Evolutionary conservation across 2,113 vertebrate genomes (phyloP).

Genomic region (Heteronetta atricapilla): DNA sequence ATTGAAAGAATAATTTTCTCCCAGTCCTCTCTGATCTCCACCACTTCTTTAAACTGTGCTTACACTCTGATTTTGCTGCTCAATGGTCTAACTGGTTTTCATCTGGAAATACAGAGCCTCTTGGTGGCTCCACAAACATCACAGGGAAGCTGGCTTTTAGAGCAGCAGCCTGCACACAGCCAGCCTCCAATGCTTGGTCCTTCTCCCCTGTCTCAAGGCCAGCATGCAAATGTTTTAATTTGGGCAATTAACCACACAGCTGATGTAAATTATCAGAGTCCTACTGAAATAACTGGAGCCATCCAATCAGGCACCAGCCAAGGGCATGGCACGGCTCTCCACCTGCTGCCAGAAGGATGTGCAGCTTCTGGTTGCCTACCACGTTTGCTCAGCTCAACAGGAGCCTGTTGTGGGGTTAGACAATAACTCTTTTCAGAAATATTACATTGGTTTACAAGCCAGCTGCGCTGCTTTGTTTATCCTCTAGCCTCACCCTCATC

Average conservation of each 20-base stretch:
- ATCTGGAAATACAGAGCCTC: not conserved
- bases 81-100: conserved; percentile 42
- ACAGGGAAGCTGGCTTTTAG: not conserved
- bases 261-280: not conserved
- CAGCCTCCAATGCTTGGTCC: not conserved
- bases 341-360: not conserved
- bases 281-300: not conserved
- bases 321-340: not conserved
- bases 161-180: not conserved
- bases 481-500: not conserved
- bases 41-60: not conserved
- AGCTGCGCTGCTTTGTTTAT: not conserved
- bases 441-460: not conserved
- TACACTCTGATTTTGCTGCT: not conserved
- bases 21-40: not conserved
- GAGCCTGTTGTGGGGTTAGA: not conserved
- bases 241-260: not conserved
- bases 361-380: not conserved
- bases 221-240: not conserved
- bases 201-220: not conserved
- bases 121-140: accelerated
- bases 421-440: not conserved
- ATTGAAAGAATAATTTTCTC: not conserved
- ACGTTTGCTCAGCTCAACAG: not conserved
- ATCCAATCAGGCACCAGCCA: not conserved